phyloP scores from a whole-genome alignment of 2,888 invertebrate genomes.

The Caenorhabditis sinica region DNA sequence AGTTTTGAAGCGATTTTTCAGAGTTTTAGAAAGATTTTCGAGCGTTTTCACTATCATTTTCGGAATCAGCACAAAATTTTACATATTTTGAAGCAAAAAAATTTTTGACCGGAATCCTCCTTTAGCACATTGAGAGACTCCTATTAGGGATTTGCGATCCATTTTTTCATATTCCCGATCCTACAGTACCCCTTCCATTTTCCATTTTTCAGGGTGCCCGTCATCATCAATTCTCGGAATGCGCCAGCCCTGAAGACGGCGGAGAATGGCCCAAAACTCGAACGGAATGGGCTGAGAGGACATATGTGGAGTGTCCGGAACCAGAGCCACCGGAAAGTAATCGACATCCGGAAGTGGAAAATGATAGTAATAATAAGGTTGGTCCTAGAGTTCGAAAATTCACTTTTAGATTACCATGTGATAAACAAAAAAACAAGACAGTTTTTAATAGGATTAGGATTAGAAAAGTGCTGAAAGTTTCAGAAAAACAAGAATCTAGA shows the following conservation, averaged over 20 bases:
- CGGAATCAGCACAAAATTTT: too few relatives aligned
- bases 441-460: not conserved
- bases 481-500: not conserved
- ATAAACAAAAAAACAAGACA: not conserved
- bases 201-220: conserved; percentile 65
- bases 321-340: conserved; percentile 74
- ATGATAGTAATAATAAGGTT: conserved; percentile 75
- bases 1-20: too few relatives aligned
- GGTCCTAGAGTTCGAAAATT: not conserved
- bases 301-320: conserved; percentile 78
- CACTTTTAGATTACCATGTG: too few relatives aligned
- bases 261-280: conserved; percentile 66
- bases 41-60: too few relatives aligned
- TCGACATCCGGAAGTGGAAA: conserved; percentile 71
- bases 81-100: too few relatives aligned
- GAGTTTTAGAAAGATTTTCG: too few relatives aligned
- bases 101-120: too few relatives aligned
- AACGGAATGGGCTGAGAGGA: conserved; percentile 72
- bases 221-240: conserved; percentile 70
- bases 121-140: too few relatives aligned
- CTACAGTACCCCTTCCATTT: not conserved
- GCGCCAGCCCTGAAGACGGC: conserved; percentile 72
- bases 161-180: too few relatives aligned
- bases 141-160: too few relatives aligned
- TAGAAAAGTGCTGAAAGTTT: not conserved